Percentiles rank a stretch among this genome's conserved stretches.
Conservation (phyloP, 2,113 vertebrate species). For the Myiozetetes cayanensis region DNA sequence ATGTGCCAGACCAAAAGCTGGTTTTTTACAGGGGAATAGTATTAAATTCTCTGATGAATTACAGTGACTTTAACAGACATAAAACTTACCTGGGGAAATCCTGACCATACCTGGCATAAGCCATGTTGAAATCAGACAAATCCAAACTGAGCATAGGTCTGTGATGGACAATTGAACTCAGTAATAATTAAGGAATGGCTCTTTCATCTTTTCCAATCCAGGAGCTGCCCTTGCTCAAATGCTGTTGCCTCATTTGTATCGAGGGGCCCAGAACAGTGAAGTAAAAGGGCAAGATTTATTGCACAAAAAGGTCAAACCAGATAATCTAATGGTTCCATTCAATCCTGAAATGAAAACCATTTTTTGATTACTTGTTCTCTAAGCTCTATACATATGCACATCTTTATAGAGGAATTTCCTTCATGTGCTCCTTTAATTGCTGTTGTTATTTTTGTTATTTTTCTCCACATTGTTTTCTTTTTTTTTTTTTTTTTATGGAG, state of each 20-base stretch:
- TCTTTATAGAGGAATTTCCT: not conserved
- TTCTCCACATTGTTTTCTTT: not conserved
- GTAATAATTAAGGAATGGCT: not conserved
- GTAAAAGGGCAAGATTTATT: slow-evolving; percentile 24
- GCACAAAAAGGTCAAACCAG: slow-evolving; percentile 20
- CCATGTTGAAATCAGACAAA: not conserved
- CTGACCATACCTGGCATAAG: not conserved
- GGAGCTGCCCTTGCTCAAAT: not conserved
- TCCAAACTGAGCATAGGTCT: not conserved
- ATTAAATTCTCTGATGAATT: not conserved
- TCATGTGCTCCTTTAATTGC: not conserved
- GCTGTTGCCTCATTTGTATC: not conserved
- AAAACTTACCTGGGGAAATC: not conserved
- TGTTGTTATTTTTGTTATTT: not conserved
- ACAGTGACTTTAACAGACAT: not conserved
- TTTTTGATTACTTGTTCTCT: not conserved
- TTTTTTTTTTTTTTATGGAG: not conserved
- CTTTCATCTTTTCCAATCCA: not conserved
- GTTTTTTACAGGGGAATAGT: not conserved
- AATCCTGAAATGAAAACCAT: not conserved
- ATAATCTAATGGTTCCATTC: not conserved
- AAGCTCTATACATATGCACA: not conserved
- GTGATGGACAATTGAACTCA: not conserved
- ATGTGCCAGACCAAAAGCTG: accelerated
- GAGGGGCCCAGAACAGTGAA: not conserved